A percentile compares a stretch with the other conserved stretches of the same genome.
Conservation (phyloP, 2,797 vertebrate genomes). For the Coregonus ussuriensis region DNA sequence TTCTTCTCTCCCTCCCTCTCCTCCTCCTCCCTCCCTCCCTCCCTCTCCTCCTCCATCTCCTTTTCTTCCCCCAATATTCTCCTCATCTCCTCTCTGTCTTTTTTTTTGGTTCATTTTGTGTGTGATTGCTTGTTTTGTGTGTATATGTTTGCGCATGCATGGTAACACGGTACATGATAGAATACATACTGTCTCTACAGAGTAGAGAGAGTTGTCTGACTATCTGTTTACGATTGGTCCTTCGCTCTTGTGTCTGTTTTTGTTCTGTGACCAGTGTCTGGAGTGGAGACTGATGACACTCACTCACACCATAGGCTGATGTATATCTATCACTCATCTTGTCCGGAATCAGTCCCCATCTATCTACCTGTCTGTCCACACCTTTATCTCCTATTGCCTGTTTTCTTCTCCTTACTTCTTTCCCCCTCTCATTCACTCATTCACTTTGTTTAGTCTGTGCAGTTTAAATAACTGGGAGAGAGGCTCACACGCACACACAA, state of each 20-base stretch:
- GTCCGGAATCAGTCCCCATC: conserved; percentile 16
- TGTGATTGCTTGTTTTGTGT: conserved; percentile 75
- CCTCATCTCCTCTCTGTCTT: background rate
- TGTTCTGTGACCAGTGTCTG: no score
- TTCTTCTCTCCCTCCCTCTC: conserved; percentile 16
- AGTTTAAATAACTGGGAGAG: background rate
- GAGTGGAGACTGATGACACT: no score
- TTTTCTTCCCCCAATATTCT: conserved; percentile 11
- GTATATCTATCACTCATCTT: conserved; percentile 2
- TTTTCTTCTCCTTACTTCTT: background rate
- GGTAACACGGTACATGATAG: no score
- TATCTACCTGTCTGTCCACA: conserved; percentile 6
- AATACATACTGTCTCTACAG: no score
- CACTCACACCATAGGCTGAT: no score
- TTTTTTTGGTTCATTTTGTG: conserved; percentile 53
- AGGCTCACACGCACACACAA: background rate
- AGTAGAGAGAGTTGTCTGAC: no score
- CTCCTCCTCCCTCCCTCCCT: conserved; percentile 16
- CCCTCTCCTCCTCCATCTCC: background rate
- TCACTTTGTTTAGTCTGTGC: background rate
- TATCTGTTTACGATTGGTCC: no score
- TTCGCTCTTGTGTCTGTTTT: no score
- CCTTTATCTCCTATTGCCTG: conserved; percentile 15
- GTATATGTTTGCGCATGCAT: conserved; percentile 33
- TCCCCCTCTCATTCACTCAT: conserved; percentile 26